Evolutionary conservation across 2,113 vertebrate genomes (phyloP), one percentile per base, ranked within the genome.

Genomic region (Chaetorhynchus papuensis): DNA sequence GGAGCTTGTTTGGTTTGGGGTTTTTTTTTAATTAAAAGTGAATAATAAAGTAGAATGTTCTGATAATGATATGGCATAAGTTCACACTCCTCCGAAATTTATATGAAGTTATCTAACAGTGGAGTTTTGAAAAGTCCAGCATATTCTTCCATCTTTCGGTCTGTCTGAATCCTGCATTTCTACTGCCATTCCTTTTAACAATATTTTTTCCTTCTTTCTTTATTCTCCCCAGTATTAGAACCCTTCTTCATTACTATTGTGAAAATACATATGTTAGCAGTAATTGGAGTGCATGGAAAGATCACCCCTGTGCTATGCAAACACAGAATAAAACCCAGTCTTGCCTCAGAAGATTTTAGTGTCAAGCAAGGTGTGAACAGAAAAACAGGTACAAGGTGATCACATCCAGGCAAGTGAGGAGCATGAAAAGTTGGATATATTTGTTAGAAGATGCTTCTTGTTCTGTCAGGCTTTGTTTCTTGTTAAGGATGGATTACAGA

Each of bases 21-120:
- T 15, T 59, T 79, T 61, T 74, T 70, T 77, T 76, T 33, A 84
- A 87, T 94, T 96, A 91, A 47, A 94, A 80, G 19, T 66, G 17
- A 94, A 81, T 92, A 94, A 88, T 82, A 89, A 94, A 92, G 86
- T 56, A 50, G 76, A 92, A 84, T 78, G 33, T 63, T 70, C 60
- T 83, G 42, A 94, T 91, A 78, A 89, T 74, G 21, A 66, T 74
- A 81, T 21, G 72, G 56, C 76, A 93, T 90, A 94, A 91, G 91
- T 82, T 78, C 83, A 75, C 77, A 64, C n/a, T 81, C 37, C 50
- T 72, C 71, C 89, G 69, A 94, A 94, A 94, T 87, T 47, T 49
- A 59, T 74, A 87, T 54, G 26, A 61, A 83, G 31, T 78, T 69
- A 50, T 37, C 0, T 64, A 91, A 87, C 14, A 21, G 42, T 37